These are phyloP conservation scores for Prenolepis imparis DNA, from an alignment of 2,888 invertebrate species.

Conservation along the genomic window DNA sequence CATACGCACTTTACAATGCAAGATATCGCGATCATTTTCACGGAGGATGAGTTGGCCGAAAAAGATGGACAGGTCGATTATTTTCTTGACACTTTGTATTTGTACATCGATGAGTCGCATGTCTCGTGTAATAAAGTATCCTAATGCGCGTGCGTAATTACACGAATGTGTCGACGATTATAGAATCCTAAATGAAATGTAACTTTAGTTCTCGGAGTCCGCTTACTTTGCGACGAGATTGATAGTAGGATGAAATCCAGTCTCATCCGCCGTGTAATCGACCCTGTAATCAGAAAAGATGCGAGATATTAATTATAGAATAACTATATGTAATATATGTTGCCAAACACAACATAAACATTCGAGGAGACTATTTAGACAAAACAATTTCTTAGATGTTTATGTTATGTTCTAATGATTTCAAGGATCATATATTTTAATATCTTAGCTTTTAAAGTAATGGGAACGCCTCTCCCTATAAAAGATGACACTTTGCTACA, in stretches of 20 bases:
- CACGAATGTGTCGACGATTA: constrained; percentile 51
- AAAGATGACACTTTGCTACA: neutral
- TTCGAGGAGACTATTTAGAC: neutral
- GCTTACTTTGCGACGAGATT: constrained; percentile 78
- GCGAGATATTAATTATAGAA: neutral
- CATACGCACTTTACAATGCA: neutral
- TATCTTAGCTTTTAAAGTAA: neutral
- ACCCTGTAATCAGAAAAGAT: constrained; percentile 77
- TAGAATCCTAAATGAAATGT: constrained; percentile 57
- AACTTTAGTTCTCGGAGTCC: constrained; percentile 48
- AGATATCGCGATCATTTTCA: neutral
- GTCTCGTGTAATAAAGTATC: constrained; percentile 59
- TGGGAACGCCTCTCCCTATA: neutral
- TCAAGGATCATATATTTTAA: neutral
- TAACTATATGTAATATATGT: neutral
- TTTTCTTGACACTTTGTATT: constrained; percentile 3
- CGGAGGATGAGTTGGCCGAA: neutral
- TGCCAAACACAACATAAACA: neutral
- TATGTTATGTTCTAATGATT: neutral
- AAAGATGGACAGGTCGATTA: constrained; percentile 19
- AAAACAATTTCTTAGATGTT: neutral
- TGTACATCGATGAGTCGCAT: constrained; percentile 57
- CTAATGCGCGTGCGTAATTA: constrained; percentile 60
- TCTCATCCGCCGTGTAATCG: constrained; percentile 84
- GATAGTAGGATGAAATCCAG: constrained; percentile 84